Base-by-base conservation (phyloP, 2,888 invertebrate genomes). In the Zaprionus lineosus region DNA sequence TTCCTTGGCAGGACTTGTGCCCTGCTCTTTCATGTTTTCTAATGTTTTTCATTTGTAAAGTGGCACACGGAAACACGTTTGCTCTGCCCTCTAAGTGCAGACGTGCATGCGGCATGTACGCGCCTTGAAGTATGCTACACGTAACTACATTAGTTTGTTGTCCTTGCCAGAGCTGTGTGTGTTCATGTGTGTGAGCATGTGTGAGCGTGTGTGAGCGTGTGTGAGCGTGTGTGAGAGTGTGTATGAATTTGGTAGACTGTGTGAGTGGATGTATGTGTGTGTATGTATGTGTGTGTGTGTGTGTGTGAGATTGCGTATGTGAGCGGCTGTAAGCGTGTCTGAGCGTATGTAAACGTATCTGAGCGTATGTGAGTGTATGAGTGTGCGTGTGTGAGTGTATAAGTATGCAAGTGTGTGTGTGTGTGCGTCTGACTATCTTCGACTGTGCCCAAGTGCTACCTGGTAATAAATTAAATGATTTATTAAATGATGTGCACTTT, bases 391-490 rank as follows among this genome's bases (percentile, higher is more conserved):
- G 21, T 36, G 21, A 24, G 16, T 29, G 21, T 31, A 7, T 19
- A 43, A 9, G 19, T 43, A n/a, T 21, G 44, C 8, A 11, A n/a
- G 3, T 15, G 39, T 11, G 29, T n/a, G 9, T 9, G 19, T 9
- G 9, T n/a, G 21, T 21, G 19, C 39, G 6, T 19, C 44, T 21
- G 28, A 9, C 12, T 31, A 16, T 14, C 48, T 31, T 41, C 37
- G 47, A 39, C 12, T 40, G 33, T 12, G 16, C 14, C 9, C 40
- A 7, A 37, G 39, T 31, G 34, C 33, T 41, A 36, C 51, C 40
- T 37, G 48, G 41, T 72, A 75, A 75, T 77, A 75, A 77, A 79
- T 79, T 63, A 72, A 79, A 81, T 76, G 83, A 76, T 82, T 82
- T 76, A 76, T 76, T 82, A 67, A 76, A 82, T 74, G 79, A 74